Conservation (phyloP, 2,888 invertebrate species). For the Drosophila austrosaltans region DNA sequence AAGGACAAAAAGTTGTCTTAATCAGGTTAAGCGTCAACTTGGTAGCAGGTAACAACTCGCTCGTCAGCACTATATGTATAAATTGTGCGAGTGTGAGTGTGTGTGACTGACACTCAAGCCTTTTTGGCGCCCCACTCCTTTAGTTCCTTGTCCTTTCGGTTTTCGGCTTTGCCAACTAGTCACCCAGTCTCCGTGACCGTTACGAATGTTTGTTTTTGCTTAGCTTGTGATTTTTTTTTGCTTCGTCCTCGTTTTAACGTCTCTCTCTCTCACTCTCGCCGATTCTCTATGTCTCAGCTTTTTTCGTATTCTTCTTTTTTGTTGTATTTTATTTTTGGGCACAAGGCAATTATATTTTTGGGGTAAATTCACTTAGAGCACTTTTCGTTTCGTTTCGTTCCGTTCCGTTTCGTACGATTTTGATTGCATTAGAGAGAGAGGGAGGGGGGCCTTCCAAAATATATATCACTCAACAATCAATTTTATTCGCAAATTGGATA, state of each 20-base stretch:
- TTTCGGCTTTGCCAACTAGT: slow-evolving; percentile 8
- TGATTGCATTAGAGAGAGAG: slow-evolving; percentile 65
- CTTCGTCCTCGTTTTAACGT: slow-evolving; percentile 16
- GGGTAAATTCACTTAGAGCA: slow-evolving; percentile 65
- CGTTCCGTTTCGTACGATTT: slow-evolving; percentile 53
- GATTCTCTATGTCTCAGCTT: slow-evolving; percentile 42
- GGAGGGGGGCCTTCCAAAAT: slow-evolving; percentile 30
- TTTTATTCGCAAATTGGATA: slow-evolving; percentile 28
- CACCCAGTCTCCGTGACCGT: slow-evolving; percentile 33
- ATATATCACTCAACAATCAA: slow-evolving; percentile 42
- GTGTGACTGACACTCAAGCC: slow-evolving; percentile 20
- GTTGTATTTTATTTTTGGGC: slow-evolving; percentile 46
- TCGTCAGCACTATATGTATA: slow-evolving; percentile 9
- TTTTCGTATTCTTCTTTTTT: slow-evolving; percentile 36
- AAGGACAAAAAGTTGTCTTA: slow-evolving; percentile 66
- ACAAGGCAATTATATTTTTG: slow-evolving; percentile 49
- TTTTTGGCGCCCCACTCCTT: slow-evolving; percentile 1
- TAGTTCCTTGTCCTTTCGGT: background rate
- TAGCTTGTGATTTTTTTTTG: slow-evolving; percentile 2
- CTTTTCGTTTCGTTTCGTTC: slow-evolving; percentile 47
- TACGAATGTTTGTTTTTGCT: slow-evolving; percentile 10
- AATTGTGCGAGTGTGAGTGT: background rate
- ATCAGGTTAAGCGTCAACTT: slow-evolving; percentile 66
- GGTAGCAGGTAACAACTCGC: slow-evolving; percentile 4
- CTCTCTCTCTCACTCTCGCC: slow-evolving; percentile 2